phyloP scores from a whole-genome alignment of 1,140 invertebrate genomes.

The Cherax quadricarinatus region DNA sequence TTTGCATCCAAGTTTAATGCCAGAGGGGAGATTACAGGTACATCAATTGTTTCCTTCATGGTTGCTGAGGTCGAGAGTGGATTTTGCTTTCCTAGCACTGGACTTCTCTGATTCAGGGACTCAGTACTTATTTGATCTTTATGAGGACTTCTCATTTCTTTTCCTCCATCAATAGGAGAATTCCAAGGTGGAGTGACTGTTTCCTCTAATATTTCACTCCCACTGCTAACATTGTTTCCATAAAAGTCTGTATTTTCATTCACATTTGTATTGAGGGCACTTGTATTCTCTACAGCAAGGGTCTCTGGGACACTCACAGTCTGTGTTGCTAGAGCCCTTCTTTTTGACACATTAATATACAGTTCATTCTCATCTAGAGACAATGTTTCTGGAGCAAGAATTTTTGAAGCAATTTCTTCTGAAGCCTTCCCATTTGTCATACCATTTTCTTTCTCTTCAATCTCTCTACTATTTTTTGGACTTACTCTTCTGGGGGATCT shows the following conservation, averaged over 20 bases:
- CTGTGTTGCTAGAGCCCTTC: background rate
- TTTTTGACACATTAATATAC: background rate
- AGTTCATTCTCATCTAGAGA: conserved; percentile 11
- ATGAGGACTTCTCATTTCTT: background rate
- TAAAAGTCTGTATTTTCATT: background rate
- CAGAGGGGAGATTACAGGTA: too few species aligned
- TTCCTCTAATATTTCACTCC: background rate
- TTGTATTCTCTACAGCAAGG: background rate
- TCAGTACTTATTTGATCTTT: background rate
- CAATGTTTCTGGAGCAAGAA: conserved; percentile 15
- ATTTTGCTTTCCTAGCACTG: conserved; percentile 8
- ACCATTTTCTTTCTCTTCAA: background rate
- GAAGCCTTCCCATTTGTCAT: background rate
- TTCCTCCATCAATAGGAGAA: background rate
- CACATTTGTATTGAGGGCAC: background rate
- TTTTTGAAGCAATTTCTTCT: background rate
- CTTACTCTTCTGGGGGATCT: background rate
- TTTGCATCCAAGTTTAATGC: background rate
- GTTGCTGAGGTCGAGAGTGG: background rate
- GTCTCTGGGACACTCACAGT: conserved; percentile 6
- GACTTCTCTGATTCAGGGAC: background rate
- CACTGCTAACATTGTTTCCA: background rate
- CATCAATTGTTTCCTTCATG: background rate
- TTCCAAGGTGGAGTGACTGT: background rate
- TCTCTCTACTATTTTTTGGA: background rate